A percentile compares a stretch with the other conserved stretches of the same genome.
Evolutionary conservation across 2,888 invertebrate genomes (phyloP).

Genomic region (Sarcophaga variegata): DNA sequence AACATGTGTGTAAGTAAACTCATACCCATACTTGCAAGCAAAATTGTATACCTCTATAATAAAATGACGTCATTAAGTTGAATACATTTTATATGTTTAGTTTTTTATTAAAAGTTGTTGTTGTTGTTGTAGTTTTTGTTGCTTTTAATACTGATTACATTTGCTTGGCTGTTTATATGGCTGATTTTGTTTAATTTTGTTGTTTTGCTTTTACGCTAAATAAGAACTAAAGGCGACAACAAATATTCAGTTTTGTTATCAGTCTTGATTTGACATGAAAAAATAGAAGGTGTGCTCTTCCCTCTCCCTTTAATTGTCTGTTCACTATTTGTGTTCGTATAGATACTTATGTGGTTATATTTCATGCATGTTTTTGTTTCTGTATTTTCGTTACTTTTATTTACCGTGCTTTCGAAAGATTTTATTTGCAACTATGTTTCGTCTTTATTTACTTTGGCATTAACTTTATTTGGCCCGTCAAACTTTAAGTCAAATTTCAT

Average conservation of each 20-base stretch:
- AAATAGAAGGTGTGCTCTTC: no score
- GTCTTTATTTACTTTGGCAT: neutral
- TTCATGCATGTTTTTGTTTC: no score
- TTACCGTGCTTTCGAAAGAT: no score
- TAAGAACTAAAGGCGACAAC: no score
- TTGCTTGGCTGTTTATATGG: conserved; percentile 6
- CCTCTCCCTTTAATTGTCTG: no score
- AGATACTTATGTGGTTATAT: no score
- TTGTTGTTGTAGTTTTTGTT: conserved; percentile 39
- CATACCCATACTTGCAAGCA: neutral
- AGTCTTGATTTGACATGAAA: no score
- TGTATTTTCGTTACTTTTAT: no score
- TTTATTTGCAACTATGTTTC: no score
- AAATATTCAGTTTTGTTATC: no score
- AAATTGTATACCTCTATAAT: neutral
- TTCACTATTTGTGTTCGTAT: no score
- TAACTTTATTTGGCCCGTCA: conserved; percentile 9
- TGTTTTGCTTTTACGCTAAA: no score
- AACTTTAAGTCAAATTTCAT: conserved; percentile 12
- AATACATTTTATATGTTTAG: conserved; percentile 28
- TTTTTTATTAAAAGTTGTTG: neutral
- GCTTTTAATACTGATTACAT: conserved; percentile 25
- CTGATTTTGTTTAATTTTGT: neutral
- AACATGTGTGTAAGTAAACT: conserved; percentile 10
- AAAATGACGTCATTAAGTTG: conserved; percentile 55